Base-by-base conservation (phyloP, 2,797 vertebrate genomes). In the Gallinago solitaria region DNA sequence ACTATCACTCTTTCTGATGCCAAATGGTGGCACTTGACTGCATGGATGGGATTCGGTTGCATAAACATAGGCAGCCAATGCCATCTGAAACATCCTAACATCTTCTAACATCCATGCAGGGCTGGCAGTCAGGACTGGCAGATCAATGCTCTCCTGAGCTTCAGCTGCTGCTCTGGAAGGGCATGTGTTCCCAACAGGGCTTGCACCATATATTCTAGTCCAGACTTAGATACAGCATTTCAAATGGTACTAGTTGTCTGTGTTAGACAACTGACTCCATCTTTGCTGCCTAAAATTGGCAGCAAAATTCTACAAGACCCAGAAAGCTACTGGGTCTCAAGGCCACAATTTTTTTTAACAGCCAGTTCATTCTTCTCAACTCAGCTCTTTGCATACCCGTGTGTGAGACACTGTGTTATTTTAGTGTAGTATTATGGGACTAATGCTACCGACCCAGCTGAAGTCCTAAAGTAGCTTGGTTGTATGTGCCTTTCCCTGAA, bases 361-460 rank as follows among this genome's bases (percentile, higher is more conserved):
- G 76, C 16, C 57, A 87, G 60, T 93, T 47, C 17, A 57, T 91
- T 96, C 85, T 61, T 86, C 61, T 95, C 83, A 87, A 88, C 39
- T 86, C 70, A 89, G 45, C 23, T 94, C 56, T 96, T 91, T 81
- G 33, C 16, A 60, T 24, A 50, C 18, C 39, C 11, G 2, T 11
- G 28, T 18, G 9, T 80, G 67, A 87, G 12, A 32, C 9, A 13
- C 2, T 19, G 20, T 86, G 21, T 37, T 68, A 33, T 75, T 76
- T 71, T 86, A 20, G 39, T 23, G 23, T 25, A 23, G 5, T 28
- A 71, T 51, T 54, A 43, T 15, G 14, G 27, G 17, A 56, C n/a
- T 76, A 67, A 63, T 5, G 4, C 7, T 70, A 59, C 37, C 41
- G 69, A 85, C 12, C 24, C 43, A 67, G 24, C 2, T 65, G 50